A percentile compares a stretch with the other conserved stretches of the same genome.
Conservation (phyloP, 1,140 invertebrate species). For the Drosophila gunungcola region DNA sequence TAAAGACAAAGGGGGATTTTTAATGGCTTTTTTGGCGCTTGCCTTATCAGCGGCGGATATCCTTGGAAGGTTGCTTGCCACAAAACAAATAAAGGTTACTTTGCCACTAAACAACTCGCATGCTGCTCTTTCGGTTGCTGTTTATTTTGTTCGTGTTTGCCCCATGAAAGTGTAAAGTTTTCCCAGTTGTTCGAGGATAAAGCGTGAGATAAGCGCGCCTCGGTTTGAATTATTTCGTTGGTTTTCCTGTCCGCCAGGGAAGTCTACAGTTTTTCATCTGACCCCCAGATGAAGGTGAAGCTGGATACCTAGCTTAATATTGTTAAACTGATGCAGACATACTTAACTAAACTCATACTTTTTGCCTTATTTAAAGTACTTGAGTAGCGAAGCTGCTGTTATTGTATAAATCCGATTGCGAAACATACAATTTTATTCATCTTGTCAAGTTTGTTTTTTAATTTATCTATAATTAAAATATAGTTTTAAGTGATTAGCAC, state of each 20-base stretch:
- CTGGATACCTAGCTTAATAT: constrained; percentile 14
- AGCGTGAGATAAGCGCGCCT: constrained; percentile 56
- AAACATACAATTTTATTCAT: too few species aligned
- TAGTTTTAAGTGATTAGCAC: too few species aligned
- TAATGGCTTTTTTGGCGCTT: constrained; percentile 67
- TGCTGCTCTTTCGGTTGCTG: constrained; percentile 24
- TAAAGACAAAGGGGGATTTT: constrained; percentile 69
- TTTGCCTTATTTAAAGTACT: too few species aligned
- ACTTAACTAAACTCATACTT: background rate
- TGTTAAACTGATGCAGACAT: constrained; percentile 6
- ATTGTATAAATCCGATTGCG: too few species aligned
- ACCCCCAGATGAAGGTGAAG: constrained; percentile 16
- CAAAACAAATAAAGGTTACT: constrained; percentile 77
- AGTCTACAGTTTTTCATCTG: constrained; percentile 2
- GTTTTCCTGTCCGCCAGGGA: constrained; percentile 27
- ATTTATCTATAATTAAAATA: background rate
- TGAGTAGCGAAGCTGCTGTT: too few species aligned
- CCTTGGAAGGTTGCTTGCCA: constrained; percentile 62
- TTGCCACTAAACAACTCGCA: constrained; percentile 47
- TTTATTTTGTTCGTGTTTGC: constrained; percentile 53
- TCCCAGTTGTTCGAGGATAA: constrained; percentile 61
- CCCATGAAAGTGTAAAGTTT: constrained; percentile 60
- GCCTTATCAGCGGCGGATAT: constrained; percentile 73
- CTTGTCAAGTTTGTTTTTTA: too few species aligned
- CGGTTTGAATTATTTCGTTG: constrained; percentile 73